phyloP scores from a whole-genome alignment of 2,113 vertebrate genomes.

The Pavo muticus region DNA sequence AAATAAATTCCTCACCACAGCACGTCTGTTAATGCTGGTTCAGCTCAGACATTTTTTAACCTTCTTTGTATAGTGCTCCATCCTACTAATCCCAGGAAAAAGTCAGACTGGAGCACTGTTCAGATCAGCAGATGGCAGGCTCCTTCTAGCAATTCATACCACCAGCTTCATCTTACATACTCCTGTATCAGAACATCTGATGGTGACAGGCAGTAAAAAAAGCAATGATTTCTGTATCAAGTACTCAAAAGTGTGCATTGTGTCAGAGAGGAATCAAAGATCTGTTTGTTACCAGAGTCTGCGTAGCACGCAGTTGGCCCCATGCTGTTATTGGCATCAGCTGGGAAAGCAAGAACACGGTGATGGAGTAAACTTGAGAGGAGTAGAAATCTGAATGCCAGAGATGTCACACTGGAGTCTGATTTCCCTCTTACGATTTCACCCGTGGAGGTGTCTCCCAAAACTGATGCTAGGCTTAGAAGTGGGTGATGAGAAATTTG shows the following conservation, averaged over 20 bases:
- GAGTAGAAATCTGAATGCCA: neutral
- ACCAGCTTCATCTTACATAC: slow-evolving; percentile 32
- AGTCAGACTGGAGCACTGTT: slow-evolving; percentile 20
- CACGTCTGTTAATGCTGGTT: neutral
- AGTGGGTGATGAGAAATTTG: neutral
- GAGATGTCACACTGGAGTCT: neutral
- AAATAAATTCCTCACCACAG: neutral
- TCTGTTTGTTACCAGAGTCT: neutral
- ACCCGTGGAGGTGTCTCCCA: neutral
- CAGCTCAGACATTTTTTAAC: neutral
- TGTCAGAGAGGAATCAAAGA: slow-evolving; percentile 5
- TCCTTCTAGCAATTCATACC: slow-evolving; percentile 65
- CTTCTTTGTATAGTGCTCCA: neutral
- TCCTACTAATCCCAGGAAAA: neutral
- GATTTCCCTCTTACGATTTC: neutral
- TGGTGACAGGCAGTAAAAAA: slow-evolving; percentile 5
- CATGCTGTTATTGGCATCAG: neutral
- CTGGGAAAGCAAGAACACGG: neutral
- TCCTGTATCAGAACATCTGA: slow-evolving; percentile 32
- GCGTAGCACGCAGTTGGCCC: neutral
- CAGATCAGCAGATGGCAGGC: slow-evolving; percentile 73
- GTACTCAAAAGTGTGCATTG: neutral
- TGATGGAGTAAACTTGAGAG: neutral
- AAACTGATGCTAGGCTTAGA: neutral
- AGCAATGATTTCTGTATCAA: neutral